Percentiles rank a stretch among this genome's conserved stretches.
These are phyloP conservation scores for Neodiprion lecontei DNA, from an alignment of 1,140 invertebrate genomes.

Conservation along the genomic window DNA sequence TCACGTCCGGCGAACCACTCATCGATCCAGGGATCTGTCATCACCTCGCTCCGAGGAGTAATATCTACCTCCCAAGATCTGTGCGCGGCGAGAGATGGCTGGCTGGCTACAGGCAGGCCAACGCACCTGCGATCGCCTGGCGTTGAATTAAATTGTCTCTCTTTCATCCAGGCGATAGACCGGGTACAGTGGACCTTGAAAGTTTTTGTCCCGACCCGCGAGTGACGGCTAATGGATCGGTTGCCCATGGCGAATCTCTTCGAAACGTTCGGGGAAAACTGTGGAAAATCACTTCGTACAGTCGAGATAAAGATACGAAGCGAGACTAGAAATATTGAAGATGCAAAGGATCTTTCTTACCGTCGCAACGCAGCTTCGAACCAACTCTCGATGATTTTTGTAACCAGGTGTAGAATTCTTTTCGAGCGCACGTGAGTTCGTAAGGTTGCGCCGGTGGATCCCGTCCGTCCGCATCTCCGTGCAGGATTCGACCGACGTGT, in stretches of 20 bases:
- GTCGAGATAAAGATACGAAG: no score
- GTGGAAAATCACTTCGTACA: no score
- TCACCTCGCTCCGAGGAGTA: neutral
- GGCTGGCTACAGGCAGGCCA: neutral
- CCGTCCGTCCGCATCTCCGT: no score
- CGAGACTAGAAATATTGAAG: no score
- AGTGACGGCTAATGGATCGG: neutral
- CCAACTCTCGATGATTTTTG: no score
- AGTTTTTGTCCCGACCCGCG: neutral
- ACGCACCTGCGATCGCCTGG: constrained; percentile 6
- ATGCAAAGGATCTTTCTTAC: no score
- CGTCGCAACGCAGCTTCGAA: no score
- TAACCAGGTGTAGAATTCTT: no score
- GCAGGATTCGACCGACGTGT: no score
- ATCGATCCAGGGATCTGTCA: constrained; percentile 1
- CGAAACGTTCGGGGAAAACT: no score
- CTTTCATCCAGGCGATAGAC: neutral
- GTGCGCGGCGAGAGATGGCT: neutral
- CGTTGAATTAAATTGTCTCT: constrained; percentile 7
- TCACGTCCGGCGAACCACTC: constrained; percentile 6
- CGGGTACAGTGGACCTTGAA: constrained; percentile 1
- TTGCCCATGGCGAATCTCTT: no score
- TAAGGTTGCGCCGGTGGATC: neutral
- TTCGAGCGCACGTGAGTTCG: no score
- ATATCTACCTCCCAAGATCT: constrained; percentile 7